Evolutionary conservation across 2,888 invertebrate species (phyloP).

Genomic region (Darwinula stevensoni): DNA sequence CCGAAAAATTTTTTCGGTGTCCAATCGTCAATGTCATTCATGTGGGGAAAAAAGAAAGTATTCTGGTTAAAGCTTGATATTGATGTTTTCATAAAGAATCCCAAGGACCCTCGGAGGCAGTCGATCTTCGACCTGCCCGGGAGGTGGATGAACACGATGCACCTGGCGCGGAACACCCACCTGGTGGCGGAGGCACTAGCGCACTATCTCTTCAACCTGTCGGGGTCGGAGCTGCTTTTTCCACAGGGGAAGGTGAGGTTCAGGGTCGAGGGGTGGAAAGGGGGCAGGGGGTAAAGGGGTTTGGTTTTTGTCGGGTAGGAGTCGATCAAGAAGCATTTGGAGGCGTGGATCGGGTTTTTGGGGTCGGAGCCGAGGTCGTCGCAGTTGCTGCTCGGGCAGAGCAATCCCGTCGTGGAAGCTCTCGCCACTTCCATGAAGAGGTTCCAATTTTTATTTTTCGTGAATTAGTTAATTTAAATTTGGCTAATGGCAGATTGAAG

Average conservation of each 20-base stretch:
- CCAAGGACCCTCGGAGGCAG: not conserved
- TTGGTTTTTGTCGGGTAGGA: not conserved
- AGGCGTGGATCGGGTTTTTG: not conserved
- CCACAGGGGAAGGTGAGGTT: not conserved
- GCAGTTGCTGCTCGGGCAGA: not conserved
- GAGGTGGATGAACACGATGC: slow-evolving; percentile 24
- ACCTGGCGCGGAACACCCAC: slow-evolving; percentile 33
- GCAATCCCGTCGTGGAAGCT: no score
- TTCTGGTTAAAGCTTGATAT: not conserved
- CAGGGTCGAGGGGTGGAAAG: no score
- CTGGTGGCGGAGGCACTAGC: slow-evolving; percentile 55
- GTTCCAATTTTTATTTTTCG: no score
- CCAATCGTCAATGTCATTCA: no score
- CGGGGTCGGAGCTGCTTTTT: not conserved
- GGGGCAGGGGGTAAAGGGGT: no score
- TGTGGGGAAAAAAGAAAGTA: no score
- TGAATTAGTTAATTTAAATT: no score
- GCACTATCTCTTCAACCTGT: slow-evolving; percentile 20
- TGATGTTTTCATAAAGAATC: slow-evolving; percentile 1
- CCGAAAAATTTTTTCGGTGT: no score
- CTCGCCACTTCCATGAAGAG: no score
- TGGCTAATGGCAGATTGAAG: no score
- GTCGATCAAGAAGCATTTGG: not conserved
- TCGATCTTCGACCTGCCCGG: slow-evolving; percentile 19
- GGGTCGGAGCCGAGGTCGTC: not conserved